These are phyloP conservation scores for Leucophenga maculata DNA, from an alignment of 2,888 invertebrate species.

Conservation along the genomic window DNA sequence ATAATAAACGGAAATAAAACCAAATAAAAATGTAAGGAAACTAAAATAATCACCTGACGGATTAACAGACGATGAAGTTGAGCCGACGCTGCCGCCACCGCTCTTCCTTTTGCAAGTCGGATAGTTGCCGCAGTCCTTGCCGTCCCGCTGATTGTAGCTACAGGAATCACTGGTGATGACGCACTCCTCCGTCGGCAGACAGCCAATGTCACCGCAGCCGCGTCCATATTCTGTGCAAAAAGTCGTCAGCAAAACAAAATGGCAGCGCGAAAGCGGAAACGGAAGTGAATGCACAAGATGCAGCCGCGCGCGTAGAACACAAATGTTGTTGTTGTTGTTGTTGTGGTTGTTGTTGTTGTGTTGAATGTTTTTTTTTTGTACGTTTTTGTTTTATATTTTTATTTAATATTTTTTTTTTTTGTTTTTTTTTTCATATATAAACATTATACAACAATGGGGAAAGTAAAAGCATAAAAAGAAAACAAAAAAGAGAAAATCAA, in stretches of 20 bases:
- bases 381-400: constrained; percentile 17
- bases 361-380: constrained; percentile 11
- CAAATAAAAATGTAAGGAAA: too few relatives aligned
- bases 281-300: constrained; percentile 2
- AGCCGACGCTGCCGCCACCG: constrained; percentile 42
- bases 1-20: constrained; percentile 36
- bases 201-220: constrained; percentile 84
- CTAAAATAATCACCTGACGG: constrained; percentile 70
- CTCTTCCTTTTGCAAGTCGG: constrained; percentile 78
- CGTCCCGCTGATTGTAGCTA: constrained; percentile 75
- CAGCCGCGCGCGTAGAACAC: not conserved
- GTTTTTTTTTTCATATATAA: constrained; percentile 15
- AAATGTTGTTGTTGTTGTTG: not conserved
- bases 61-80: constrained; percentile 63
- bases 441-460: not conserved
- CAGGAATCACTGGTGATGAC: constrained; percentile 80
- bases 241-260: too few relatives aligned
- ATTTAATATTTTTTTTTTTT: constrained; percentile 15
- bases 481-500: constrained; percentile 23
- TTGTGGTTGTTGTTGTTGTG: not conserved
- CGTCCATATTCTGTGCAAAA: constrained; percentile 84
- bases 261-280: constrained; percentile 1
- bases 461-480: constrained; percentile 35
- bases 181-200: constrained; percentile 81
- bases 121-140: constrained; percentile 78